Base-by-base conservation (phyloP, 2,797 vertebrate species). In the Alfaro cultratus region DNA sequence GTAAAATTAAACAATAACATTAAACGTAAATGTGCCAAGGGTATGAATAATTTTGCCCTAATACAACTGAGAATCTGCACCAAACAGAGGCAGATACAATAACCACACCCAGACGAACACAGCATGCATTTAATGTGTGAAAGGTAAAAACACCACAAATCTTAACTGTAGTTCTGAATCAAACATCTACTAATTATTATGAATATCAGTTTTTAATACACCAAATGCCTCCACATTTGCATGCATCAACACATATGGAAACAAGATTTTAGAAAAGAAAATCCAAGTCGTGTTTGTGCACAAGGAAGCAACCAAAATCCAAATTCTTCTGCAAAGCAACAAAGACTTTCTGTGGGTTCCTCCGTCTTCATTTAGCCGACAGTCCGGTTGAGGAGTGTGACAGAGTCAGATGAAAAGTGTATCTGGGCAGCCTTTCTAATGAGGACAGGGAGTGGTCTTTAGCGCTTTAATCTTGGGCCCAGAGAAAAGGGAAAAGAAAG, bases 301-400 rank as follows among this genome's bases (percentile, higher is more conserved):
- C 15, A 70, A 75, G 18, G 80, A 83, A 87, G 68, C 47, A 86
- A 78, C 68, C 31, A 46, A 86, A 84, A 89, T 71, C 43, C 67
- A 86, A 82, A 89, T 73, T 75, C 76, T 79, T 76, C 78, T 13
- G 62, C 70, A 80, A 86, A 87, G 81, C 13, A 92, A 85, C 83
- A 89, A 88, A 88, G 76, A 62, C 84, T 82, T 84, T 89, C 82
- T 75, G 0, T 78, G 80, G 80, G 81, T 86, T 77, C 83, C 71
- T 95, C 88, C 73, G 62, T 95, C 94, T 95, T 94, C 87, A 93
- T 95, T 91, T 92, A 78, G 75, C 75, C 87, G 89, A 93, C 90
- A 92, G 89, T 86, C 81, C 64, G 84, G 87, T 88, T 91, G 85
- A 86, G 75, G 83, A 80, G 87, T 85, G 85, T 94, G 93, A 92